phyloP scores from a whole-genome alignment of 2,888 invertebrate species.

The Sclerodermus sp. region DNA sequence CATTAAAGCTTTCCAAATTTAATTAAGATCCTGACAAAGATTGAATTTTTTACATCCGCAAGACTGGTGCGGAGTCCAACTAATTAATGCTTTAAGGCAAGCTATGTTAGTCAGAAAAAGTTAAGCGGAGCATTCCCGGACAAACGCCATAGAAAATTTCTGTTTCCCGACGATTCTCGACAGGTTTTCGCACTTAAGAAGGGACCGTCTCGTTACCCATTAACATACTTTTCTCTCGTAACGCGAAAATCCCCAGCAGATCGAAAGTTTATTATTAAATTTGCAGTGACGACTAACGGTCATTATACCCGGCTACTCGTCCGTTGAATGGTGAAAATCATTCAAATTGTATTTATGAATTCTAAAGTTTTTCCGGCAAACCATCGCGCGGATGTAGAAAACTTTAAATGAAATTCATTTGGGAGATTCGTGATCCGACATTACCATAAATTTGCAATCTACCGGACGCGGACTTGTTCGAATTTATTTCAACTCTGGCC shows the following conservation, averaged over 20 bases:
- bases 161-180: too few relatives aligned
- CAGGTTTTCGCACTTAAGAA: too few relatives aligned
- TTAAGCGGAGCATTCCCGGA: too few relatives aligned
- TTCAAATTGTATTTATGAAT: slow-evolving; percentile 48
- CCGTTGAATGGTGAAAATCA: slow-evolving; percentile 29
- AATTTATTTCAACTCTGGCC: slow-evolving; percentile 39
- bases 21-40: too few relatives aligned
- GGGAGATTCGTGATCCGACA: slow-evolving; percentile 45
- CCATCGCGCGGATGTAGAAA: slow-evolving; percentile 35
- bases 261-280: slow-evolving; percentile 28
- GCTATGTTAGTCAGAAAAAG: too few relatives aligned
- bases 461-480: slow-evolving; percentile 35
- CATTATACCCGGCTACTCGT: slow-evolving; percentile 24
- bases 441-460: slow-evolving; percentile 51
- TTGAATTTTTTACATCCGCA: too few relatives aligned
- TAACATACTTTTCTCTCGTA: slow-evolving; percentile 16
- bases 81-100: too few relatives aligned
- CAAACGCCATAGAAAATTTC: too few relatives aligned
- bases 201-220: slow-evolving; percentile 11
- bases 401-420: slow-evolving; percentile 52
- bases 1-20: too few relatives aligned
- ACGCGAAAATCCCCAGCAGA: slow-evolving; percentile 11
- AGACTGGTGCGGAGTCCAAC: too few relatives aligned
- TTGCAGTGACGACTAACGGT: slow-evolving; percentile 24
- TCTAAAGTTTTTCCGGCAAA: slow-evolving; percentile 41